These are phyloP conservation scores for Erynnis tages DNA, from an alignment of 2,888 invertebrate species.

Conservation along the genomic window DNA sequence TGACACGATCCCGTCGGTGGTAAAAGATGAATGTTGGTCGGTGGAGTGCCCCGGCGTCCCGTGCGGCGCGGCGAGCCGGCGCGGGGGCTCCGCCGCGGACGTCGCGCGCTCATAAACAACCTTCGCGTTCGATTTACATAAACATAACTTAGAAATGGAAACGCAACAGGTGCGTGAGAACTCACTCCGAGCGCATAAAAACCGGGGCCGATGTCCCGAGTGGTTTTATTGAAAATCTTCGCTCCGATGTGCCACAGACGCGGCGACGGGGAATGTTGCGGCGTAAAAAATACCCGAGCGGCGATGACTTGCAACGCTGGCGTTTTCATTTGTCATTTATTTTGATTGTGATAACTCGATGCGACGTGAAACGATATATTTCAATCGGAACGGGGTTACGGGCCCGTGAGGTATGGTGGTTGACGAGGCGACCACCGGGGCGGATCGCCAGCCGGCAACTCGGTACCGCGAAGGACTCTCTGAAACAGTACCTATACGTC, in stretches of 20 bases:
- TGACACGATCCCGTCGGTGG: not conserved
- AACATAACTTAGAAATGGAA: constrained; percentile 37
- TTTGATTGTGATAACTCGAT: constrained; percentile 79
- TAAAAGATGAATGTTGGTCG: constrained; percentile 1
- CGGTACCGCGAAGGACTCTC: constrained; percentile 7
- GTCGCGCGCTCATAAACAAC: constrained; percentile 20
- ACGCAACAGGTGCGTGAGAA: constrained; percentile 75
- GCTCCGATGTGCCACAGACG: constrained; percentile 65
- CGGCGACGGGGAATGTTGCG: constrained; percentile 62
- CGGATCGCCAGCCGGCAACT: too few species aligned
- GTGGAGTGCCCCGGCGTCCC: constrained; percentile 3
- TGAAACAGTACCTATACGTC: not conserved
- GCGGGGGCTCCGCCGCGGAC: not conserved
- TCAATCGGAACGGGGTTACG: constrained; percentile 46
- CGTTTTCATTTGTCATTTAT: constrained; percentile 82
- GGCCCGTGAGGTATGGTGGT: constrained; percentile 30
- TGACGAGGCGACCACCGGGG: constrained; percentile 35
- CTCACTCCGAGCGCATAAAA: constrained; percentile 50
- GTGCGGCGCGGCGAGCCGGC: not conserved
- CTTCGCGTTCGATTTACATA: constrained; percentile 29
- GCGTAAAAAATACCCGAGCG: constrained; percentile 57
- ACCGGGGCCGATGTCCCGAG: constrained; percentile 61
- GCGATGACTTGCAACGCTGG: constrained; percentile 75
- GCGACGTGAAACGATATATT: constrained; percentile 57
- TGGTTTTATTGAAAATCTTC: constrained; percentile 72